Evolutionary conservation across 2,888 invertebrate species (phyloP).

Genomic region (Frankliniella fusca): DNA sequence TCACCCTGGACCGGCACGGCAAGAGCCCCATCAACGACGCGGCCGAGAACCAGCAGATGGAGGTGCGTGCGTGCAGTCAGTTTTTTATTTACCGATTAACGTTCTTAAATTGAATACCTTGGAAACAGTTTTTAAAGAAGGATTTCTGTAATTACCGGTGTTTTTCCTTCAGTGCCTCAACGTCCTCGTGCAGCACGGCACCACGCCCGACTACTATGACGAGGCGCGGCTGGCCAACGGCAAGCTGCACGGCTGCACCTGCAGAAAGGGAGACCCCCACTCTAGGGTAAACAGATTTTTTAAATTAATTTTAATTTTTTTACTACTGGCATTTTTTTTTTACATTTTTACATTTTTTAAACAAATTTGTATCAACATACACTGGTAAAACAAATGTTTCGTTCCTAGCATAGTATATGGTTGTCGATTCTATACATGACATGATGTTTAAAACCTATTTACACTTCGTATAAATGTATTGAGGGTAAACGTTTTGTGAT

Average conservation of each 20-base stretch:
- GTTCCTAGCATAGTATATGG: too few relatives aligned
- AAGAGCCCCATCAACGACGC: constrained; percentile 90
- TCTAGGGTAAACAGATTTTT: constrained; percentile 48
- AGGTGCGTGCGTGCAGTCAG: constrained; percentile 60
- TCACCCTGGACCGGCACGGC: constrained; percentile 78
- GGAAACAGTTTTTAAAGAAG: constrained; percentile 10
- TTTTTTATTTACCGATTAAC: background rate
- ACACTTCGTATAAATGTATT: too few relatives aligned
- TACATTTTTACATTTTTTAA: too few relatives aligned
- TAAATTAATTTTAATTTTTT: too few relatives aligned
- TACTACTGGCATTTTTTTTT: too few relatives aligned
- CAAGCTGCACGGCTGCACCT: constrained; percentile 49
- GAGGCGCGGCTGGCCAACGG: constrained; percentile 46
- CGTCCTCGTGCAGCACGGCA: constrained; percentile 74
- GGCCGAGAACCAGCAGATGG: constrained; percentile 83
- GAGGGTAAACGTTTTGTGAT: too few relatives aligned
- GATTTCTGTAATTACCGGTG: constrained; percentile 28
- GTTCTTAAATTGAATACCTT: background rate
- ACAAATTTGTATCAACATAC: too few relatives aligned
- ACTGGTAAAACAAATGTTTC: too few relatives aligned
- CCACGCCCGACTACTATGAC: constrained; percentile 60
- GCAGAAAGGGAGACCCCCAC: constrained; percentile 47
- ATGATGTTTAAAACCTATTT: too few relatives aligned
- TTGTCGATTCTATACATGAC: too few relatives aligned
- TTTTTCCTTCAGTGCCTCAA: constrained; percentile 65